Conservation (phyloP, 1,140 invertebrate species). For the Scaptodrosophila lebanonensis region DNA sequence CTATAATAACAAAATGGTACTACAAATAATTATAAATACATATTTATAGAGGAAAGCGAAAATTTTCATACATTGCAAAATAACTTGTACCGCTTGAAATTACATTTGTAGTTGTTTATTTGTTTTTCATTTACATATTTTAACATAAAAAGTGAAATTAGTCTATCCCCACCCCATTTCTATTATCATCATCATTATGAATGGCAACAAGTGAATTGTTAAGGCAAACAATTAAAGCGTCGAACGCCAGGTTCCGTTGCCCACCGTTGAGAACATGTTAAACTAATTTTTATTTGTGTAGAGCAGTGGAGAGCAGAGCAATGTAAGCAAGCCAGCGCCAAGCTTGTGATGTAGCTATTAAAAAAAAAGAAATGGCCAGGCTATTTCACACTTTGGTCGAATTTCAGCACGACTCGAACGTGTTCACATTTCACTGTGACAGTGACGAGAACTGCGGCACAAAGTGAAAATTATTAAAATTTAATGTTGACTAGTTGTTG, state of each 20-base stretch:
- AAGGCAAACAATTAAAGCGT: constrained; percentile 51
- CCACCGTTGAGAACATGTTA: constrained; percentile 1
- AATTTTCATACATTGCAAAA: too few relatives aligned
- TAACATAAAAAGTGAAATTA: constrained; percentile 63
- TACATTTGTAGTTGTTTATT: too few relatives aligned
- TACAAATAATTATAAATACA: too few relatives aligned
- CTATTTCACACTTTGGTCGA: constrained; percentile 56
- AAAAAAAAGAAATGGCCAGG: too few relatives aligned
- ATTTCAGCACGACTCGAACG: constrained; percentile 3
- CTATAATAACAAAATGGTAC: too few relatives aligned
- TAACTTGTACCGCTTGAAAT: too few relatives aligned
- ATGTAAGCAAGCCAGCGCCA: too few relatives aligned
- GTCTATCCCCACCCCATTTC: constrained; percentile 5
- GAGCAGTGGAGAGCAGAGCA: too few relatives aligned
- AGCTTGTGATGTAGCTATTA: too few relatives aligned
- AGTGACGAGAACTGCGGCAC: constrained; percentile 11
- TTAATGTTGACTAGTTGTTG: constrained; percentile 44
- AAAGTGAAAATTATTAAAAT: constrained; percentile 66
- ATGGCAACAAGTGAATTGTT: constrained; percentile 33
- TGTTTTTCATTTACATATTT: too few relatives aligned
- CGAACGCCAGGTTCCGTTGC: constrained; percentile 24
- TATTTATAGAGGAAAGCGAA: too few relatives aligned
- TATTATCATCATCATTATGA: constrained; percentile 17
- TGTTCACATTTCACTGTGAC: constrained; percentile 23
- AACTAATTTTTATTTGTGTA: not conserved